phyloP scores from a whole-genome alignment of 2,113 vertebrate species.

The Phasianus colchicus region DNA sequence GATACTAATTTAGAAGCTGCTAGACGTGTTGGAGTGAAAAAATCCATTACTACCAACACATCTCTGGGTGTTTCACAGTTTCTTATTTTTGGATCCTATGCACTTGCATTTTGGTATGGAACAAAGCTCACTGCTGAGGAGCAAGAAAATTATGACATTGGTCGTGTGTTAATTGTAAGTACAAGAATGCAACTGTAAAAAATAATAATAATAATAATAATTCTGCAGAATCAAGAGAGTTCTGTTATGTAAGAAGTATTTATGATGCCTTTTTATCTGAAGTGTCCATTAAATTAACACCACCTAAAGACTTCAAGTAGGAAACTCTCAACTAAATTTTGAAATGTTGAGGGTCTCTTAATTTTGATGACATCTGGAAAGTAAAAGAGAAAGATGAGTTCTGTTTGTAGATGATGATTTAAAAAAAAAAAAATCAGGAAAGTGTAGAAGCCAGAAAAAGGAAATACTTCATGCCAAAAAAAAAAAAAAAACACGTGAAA shows the following conservation, averaged over 20 bases:
- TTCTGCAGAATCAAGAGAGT: background rate
- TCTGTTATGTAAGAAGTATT: background rate
- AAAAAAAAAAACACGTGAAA: background rate
- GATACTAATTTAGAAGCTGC: conserved; percentile 79
- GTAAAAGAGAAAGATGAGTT: background rate
- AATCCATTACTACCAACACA: conserved; percentile 78
- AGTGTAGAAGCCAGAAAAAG: background rate
- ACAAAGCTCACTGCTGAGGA: conserved; percentile 82
- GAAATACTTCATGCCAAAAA: background rate
- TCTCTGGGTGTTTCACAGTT: conserved; percentile 82
- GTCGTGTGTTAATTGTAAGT: conserved; percentile 84
- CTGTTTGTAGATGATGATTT: background rate
- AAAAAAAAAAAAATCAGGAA: background rate
- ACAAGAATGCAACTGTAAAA: background rate
- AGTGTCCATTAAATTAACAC: no score
- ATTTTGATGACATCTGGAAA: background rate
- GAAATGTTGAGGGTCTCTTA: background rate
- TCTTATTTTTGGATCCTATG: conserved; percentile 82
- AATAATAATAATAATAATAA: background rate
- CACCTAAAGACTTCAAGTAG: no score
- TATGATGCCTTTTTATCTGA: background rate
- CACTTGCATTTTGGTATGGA: conserved; percentile 89
- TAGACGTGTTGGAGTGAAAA: conserved; percentile 82
- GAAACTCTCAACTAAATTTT: background rate
- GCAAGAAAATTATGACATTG: conserved; percentile 77